Evolutionary conservation across 53 echinoderm and acorn worm genomes (phyloP).

Genomic region (Temnopleurus reevesii): DNA sequence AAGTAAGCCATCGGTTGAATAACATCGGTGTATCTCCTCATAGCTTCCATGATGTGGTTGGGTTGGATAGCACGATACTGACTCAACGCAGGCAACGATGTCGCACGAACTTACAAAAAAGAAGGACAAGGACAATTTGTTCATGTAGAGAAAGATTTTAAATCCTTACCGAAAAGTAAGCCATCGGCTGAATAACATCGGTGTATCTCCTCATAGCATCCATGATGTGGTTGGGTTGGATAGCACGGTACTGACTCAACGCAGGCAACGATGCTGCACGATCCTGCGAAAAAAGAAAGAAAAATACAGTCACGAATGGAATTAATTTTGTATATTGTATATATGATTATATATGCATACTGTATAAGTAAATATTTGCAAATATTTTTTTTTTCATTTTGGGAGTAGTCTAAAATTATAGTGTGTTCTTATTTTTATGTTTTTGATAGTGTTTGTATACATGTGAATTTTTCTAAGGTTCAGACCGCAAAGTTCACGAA

Average conservation of each 20-base stretch:
- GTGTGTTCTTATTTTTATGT: too few relatives aligned
- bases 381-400: too few relatives aligned
- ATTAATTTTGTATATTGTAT: too few relatives aligned
- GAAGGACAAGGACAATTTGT: not conserved
- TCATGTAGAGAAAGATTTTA: too few relatives aligned
- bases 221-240: slow-evolving; percentile 87
- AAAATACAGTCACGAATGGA: too few relatives aligned
- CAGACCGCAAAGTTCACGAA: too few relatives aligned
- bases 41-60: slow-evolving; percentile 87
- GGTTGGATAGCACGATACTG: slow-evolving; percentile 91
- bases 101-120: not conserved
- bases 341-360: too few relatives aligned
- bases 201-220: slow-evolving; percentile 87
- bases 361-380: too few relatives aligned
- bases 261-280: slow-evolving; percentile 66
- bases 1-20: slow-evolving; percentile 79
- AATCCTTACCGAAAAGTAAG: slow-evolving; percentile 81
- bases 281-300: not conserved
- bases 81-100: slow-evolving; percentile 69
- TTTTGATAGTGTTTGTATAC: too few relatives aligned
- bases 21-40: slow-evolving; percentile 77
- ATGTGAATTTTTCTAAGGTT: too few relatives aligned
- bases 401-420: too few relatives aligned
- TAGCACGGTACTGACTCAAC: slow-evolving; percentile 78
- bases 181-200: slow-evolving; percentile 74